phyloP scores from a whole-genome alignment of 2,888 invertebrate genomes.

The Diaperis boleti region DNA sequence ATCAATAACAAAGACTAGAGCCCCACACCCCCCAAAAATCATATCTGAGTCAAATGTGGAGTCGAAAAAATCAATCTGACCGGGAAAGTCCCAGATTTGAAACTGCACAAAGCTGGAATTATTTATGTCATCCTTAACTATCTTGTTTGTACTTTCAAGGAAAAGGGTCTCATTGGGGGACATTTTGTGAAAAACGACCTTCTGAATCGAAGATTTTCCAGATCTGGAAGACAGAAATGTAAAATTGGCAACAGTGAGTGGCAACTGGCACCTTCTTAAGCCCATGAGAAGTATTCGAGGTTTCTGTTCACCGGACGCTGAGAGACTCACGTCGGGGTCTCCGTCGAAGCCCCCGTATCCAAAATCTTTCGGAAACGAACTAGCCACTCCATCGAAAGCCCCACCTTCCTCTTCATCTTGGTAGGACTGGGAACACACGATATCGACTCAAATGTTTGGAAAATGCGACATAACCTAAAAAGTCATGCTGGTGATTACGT shows the following conservation, averaged over 20 bases:
- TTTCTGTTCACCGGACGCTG: slow-evolving; percentile 82
- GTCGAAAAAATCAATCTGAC: slow-evolving; percentile 98
- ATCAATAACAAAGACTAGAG: slow-evolving; percentile 98
- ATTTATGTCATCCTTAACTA: slow-evolving; percentile 97
- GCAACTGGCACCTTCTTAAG: slow-evolving; percentile 88
- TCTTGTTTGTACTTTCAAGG: slow-evolving; percentile 97
- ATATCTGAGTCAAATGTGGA: slow-evolving; percentile 95
- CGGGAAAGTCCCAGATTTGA: slow-evolving; percentile 99
- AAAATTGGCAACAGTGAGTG: too few species aligned
- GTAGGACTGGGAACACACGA: slow-evolving; percentile 58
- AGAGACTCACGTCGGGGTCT: slow-evolving; percentile 76
- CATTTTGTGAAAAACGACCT: slow-evolving; percentile 99
- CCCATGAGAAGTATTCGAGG: slow-evolving; percentile 97
- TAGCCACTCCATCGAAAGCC: slow-evolving; percentile 67
- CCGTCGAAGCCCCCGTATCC: slow-evolving; percentile 92
- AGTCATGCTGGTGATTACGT: not conserved
- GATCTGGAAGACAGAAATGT: slow-evolving; percentile 77
- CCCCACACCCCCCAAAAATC: slow-evolving; percentile 97
- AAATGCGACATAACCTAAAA: slow-evolving; percentile 25
- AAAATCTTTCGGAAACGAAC: slow-evolving; percentile 91
- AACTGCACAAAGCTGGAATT: slow-evolving; percentile 99
- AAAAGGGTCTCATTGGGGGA: slow-evolving; percentile 99
- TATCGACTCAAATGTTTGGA: slow-evolving; percentile 1
- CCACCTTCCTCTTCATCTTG: slow-evolving; percentile 66
- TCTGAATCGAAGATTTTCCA: slow-evolving; percentile 99